A percentile compares a stretch with the other conserved stretches of the same genome.
Conservation (phyloP, 2,797 vertebrate genomes). For the Siniperca scherzeri region DNA sequence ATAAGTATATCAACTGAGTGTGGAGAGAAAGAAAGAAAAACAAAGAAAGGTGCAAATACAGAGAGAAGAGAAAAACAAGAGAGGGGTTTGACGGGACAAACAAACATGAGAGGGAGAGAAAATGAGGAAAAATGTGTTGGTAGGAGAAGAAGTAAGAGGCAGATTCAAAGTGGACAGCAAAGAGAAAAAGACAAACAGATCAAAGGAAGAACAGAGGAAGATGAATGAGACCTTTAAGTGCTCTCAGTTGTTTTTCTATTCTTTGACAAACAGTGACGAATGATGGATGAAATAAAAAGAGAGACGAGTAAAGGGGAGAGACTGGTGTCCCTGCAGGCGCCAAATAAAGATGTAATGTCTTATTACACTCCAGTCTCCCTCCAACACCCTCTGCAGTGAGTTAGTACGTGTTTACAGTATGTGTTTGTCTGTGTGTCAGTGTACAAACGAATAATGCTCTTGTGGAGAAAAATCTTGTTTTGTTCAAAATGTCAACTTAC, state of each 20-base stretch:
- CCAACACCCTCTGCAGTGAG: slow-evolving; percentile 17
- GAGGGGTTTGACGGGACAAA: not conserved
- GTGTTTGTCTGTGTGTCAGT: not conserved
- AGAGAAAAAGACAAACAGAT: slow-evolving; percentile 43
- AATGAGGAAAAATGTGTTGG: not conserved
- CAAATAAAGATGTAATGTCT: slow-evolving; percentile 61
- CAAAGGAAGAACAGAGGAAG: slow-evolving; percentile 57
- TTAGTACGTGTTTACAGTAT: not conserved
- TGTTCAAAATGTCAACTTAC: not conserved
- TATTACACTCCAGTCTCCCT: slow-evolving; percentile 54
- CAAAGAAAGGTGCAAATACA: not conserved
- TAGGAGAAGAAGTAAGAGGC: slow-evolving; percentile 3
- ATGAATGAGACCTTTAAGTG: slow-evolving; percentile 66
- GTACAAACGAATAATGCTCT: not conserved
- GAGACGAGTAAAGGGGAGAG: slow-evolving; percentile 40
- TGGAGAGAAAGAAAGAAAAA: not conserved
- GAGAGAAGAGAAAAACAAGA: not conserved
- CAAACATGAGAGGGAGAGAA: not conserved
- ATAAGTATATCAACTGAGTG: too few species aligned
- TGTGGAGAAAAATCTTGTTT: not conserved
- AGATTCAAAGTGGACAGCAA: slow-evolving; percentile 21
- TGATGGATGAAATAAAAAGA: slow-evolving; percentile 73
- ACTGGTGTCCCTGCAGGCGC: slow-evolving; percentile 50
- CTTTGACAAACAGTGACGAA: slow-evolving; percentile 70
- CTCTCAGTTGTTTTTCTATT: slow-evolving; percentile 66